Base-by-base conservation (phyloP, 2,797 vertebrate genomes). In the Percopsis omiscomaycus region DNA sequence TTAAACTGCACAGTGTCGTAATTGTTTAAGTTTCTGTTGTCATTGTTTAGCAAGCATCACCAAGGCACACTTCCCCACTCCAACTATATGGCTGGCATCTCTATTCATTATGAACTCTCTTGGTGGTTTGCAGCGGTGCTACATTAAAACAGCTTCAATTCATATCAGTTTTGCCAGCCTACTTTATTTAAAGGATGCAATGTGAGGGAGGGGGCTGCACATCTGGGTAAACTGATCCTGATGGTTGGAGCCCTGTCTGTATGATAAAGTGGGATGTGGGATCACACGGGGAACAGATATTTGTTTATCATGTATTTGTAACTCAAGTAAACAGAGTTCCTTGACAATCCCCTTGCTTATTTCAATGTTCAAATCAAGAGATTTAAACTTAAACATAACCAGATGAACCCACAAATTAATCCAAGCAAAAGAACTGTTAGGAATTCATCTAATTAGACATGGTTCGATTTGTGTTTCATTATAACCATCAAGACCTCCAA, bases 381-480 rank as follows among this genome's bases (percentile, higher is more conserved):
- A 70, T 57, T 61, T 45, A 44, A 60, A 59, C 22, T 49, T 61
- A 70, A 61, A 64, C 29, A 28, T 58, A 59, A 64, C 54, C 42
- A 64, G 49, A 68, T 54, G 62, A 62, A 27, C 37, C 37, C 37
- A 42, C 37, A 68, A 61, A 52, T 44, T 22, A 9, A 6, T 29
- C 22, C 57, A n/a, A 37, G 53, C 28, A 63, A 47, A 67, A 52
- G 10, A 14, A 61, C 4, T 11, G 55, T 55, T 61, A 55, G 53
- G 13, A 30, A 61, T 69, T 55, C 28, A 44, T 53, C n/a, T 57
- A 29, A 63, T 69, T 68, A 62, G 68, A 70, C 61, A 64, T 51
- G 64, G 65, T 59, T 65, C 61, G 69, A 60, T 64, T 68, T 28
- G 37, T 59, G 57, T 77, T 69, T 69, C 69, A 75, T 68, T 56